Evolutionary conservation across 2,113 vertebrate species (phyloP).

Genomic region (Mustela nigripes): DNA sequence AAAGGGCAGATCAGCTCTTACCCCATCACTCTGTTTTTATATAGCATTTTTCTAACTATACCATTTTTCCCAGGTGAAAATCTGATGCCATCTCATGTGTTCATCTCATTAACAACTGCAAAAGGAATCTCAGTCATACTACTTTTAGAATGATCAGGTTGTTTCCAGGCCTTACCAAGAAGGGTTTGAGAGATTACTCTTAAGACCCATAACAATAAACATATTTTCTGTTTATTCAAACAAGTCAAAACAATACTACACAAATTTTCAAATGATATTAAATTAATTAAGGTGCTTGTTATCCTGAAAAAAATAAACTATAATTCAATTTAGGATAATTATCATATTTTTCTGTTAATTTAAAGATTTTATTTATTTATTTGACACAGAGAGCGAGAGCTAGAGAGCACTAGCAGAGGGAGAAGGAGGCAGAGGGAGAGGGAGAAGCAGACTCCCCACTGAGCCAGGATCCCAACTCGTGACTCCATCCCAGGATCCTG

Average conservation of each 20-base stretch:
- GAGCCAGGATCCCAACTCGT: no score
- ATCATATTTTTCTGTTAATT: not conserved
- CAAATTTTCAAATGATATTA: conserved; percentile 41
- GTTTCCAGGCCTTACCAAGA: conserved; percentile 11
- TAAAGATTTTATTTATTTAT: not conserved
- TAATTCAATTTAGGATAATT: conserved; percentile 27
- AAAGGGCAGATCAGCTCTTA: not conserved
- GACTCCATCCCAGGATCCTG: no score
- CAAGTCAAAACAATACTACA: not conserved
- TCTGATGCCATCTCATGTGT: conserved; percentile 8
- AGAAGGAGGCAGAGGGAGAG: no score
- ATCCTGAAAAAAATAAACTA: conserved; percentile 7
- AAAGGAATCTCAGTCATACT: not conserved
- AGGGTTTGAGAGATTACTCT: not conserved
- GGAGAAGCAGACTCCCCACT: no score
- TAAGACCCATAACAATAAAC: not conserved
- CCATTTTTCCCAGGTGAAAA: not conserved
- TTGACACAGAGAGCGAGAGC: not conserved
- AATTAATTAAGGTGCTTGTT: not conserved
- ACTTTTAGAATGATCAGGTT: not conserved
- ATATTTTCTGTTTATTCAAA: conserved; percentile 26
- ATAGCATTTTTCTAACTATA: conserved; percentile 4
- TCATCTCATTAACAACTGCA: conserved; percentile 30
- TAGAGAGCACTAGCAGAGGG: no score
- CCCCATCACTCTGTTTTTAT: not conserved